A percentile compares a stretch with the other conserved stretches of the same genome.
Evolutionary conservation across 1,140 invertebrate species (phyloP).

Genomic region (Eupeodes corollae): DNA sequence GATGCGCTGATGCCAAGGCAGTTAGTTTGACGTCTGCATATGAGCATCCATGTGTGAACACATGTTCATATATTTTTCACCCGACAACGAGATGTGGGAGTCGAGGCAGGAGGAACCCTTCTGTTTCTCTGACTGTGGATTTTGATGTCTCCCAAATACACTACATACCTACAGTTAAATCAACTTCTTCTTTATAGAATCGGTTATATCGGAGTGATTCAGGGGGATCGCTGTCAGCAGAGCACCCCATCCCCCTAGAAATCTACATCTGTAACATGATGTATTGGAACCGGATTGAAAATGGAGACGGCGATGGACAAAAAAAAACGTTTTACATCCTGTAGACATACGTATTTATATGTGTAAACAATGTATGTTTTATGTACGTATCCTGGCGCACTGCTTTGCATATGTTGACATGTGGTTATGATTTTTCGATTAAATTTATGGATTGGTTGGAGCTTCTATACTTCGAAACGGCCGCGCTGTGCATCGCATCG

Average conservation of each 20-base stretch:
- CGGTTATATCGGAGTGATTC: too few species aligned
- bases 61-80: neutral
- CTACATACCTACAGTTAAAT: neutral
- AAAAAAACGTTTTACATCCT: too few species aligned
- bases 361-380: neutral
- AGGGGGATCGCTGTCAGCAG: neutral
- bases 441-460: conserved; percentile 1
- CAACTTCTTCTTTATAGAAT: too few species aligned
- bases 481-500: too few species aligned
- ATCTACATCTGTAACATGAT: neutral
- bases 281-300: neutral
- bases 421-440: conserved; percentile 9
- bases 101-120: neutral
- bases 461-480: too few species aligned
- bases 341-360: too few species aligned
- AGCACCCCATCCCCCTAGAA: neutral
- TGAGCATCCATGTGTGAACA: neutral
- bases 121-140: neutral
- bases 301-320: neutral
- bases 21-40: neutral
- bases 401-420: conserved; percentile 7
- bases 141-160: too few species aligned
- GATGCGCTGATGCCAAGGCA: neutral
- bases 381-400: neutral
- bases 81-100: neutral